These are phyloP conservation scores for Blennius ocellaris DNA, from an alignment of 2,113 vertebrate species.

Conservation along the genomic window DNA sequence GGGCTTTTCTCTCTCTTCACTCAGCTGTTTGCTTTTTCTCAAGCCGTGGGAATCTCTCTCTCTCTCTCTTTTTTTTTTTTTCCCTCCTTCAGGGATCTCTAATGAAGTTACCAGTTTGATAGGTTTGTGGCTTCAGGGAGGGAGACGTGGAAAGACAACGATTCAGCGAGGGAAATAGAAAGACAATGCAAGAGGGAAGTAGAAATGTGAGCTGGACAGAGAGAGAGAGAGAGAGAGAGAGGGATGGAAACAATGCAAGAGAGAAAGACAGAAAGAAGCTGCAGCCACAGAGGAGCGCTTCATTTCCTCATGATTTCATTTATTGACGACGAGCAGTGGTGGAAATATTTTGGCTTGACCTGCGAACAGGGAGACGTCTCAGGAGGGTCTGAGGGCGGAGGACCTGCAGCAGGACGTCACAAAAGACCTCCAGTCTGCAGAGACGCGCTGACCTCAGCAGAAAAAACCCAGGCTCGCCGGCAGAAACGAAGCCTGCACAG, in stretches of 20 bases:
- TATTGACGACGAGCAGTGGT: constrained; percentile 3
- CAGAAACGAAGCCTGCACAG: too few species aligned
- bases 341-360: constrained; percentile 4
- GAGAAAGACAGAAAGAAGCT: neutral
- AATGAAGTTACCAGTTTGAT: constrained; percentile 49
- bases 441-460: neutral
- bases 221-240: too few species aligned
- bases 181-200: too few species aligned
- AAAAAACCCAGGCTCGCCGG: neutral
- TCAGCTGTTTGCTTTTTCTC: neutral
- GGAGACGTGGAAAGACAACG: neutral
- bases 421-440: neutral
- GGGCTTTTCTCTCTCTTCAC: neutral
- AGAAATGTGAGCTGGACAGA: too few species aligned
- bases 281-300: constrained; percentile 23
- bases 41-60: constrained; percentile 9
- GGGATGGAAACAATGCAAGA: too few species aligned
- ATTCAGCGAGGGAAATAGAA: too few species aligned
- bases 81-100: neutral
- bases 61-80: constrained; percentile 5
- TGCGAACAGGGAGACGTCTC: neutral
- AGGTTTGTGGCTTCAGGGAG: constrained; percentile 21
- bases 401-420: neutral
- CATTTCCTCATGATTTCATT: constrained; percentile 31
- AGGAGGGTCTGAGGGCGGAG: neutral